Evolutionary conservation across 2,113 vertebrate species (phyloP).

Genomic region (Carollia perspicillata): DNA sequence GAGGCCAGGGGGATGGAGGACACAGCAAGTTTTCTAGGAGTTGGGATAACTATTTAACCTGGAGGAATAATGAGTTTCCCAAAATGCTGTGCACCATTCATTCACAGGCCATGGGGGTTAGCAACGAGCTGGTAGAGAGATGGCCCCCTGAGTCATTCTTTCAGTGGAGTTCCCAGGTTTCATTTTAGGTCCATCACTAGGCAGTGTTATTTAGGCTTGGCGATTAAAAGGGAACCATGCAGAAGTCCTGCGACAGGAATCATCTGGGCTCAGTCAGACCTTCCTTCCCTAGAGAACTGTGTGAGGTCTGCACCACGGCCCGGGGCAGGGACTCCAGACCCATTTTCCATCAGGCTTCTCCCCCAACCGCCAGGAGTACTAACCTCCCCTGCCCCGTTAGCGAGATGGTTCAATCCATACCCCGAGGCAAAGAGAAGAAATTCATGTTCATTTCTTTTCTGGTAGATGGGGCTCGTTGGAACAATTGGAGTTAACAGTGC

Average conservation of each 20-base stretch:
- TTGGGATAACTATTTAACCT: conserved; percentile 60
- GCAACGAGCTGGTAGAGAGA: conserved; percentile 2
- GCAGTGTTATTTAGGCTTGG: conserved; percentile 49
- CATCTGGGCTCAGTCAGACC: conserved; percentile 35
- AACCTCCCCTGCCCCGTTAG: background rate
- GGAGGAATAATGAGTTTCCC: conserved; percentile 13
- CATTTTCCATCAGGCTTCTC: background rate
- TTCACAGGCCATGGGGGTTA: conserved; percentile 27
- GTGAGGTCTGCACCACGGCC: background rate
- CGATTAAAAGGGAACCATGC: conserved; percentile 64
- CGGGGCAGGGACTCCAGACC: background rate
- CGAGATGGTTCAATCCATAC: background rate
- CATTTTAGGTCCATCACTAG: conserved; percentile 63
- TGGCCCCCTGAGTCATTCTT: conserved; percentile 54
- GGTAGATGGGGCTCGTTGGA: background rate
- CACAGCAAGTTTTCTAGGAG: background rate
- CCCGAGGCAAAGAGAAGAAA: conserved; percentile 38
- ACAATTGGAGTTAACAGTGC: conserved; percentile 57
- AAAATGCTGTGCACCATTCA: conserved; percentile 15
- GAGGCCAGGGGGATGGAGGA: background rate
- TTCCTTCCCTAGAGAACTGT: background rate
- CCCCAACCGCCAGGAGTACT: background rate
- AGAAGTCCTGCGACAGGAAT: conserved; percentile 38
- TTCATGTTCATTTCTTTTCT: background rate
- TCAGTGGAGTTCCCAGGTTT: conserved; percentile 66